A percentile compares a stretch with the other conserved stretches of the same genome.
These are phyloP conservation scores for Bolinopsis microptera DNA, from an alignment of 37 sponge, comb jelly and placozoan genomes.

Conservation along the genomic window DNA sequence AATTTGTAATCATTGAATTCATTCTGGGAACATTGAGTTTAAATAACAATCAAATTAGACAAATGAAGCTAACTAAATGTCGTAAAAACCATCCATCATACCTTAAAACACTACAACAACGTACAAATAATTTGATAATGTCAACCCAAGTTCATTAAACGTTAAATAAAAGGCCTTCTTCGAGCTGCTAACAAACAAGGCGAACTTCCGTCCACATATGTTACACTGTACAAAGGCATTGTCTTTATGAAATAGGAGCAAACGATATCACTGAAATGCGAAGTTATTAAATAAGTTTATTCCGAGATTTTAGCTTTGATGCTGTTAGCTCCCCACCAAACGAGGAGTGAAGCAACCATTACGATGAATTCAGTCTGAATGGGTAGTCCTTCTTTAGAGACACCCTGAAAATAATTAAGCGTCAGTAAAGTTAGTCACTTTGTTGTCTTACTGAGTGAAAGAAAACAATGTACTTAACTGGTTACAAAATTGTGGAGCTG, in stretches of 20 bases:
- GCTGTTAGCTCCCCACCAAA: conserved; percentile 62
- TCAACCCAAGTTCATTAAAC: neutral
- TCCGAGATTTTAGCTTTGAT: conserved; percentile 47
- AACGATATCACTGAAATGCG: neutral
- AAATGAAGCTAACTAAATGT: neutral
- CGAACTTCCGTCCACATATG: neutral
- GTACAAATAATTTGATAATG: neutral
- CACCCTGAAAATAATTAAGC: neutral
- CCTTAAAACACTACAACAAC: neutral
- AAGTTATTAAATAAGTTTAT: neutral
- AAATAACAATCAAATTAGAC: neutral
- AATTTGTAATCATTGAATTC: too few species aligned
- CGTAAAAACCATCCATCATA: neutral
- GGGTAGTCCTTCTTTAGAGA: conserved; percentile 27
- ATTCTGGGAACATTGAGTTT: too few species aligned
- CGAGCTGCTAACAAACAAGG: neutral
- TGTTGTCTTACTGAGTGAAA: too few species aligned
- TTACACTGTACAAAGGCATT: neutral
- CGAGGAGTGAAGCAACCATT: conserved; percentile 16
- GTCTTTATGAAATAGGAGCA: neutral
- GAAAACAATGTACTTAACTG: too few species aligned
- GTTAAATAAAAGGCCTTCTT: neutral
- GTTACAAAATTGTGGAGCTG: neutral
- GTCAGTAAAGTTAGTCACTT: too few species aligned
- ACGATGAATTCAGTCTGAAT: conserved; percentile 42